These are phyloP conservation scores for Harpegnathos saltator DNA, from an alignment of 1,140 invertebrate genomes.

Conservation along the genomic window DNA sequence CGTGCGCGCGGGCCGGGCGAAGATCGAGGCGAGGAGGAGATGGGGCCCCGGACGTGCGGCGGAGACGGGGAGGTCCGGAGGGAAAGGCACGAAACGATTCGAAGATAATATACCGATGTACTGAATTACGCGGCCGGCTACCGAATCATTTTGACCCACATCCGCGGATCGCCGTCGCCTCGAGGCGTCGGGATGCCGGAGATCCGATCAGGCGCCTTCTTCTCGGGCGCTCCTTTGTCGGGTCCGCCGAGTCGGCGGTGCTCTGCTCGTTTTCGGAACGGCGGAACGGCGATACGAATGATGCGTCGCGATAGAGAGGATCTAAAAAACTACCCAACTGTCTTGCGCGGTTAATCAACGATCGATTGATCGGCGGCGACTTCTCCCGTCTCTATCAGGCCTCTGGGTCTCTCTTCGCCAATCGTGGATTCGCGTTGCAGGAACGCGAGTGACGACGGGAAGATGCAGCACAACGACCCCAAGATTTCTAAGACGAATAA, in stretches of 20 bases:
- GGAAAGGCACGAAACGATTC: conserved; percentile 79
- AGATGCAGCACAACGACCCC: no score
- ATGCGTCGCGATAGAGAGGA: neutral
- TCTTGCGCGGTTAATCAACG: neutral
- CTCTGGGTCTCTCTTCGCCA: no score
- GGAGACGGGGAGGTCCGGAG: conserved; percentile 46
- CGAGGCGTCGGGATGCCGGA: conserved; percentile 66
- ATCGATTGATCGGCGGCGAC: no score
- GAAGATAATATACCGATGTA: conserved; percentile 77
- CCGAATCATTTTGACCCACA: conserved; percentile 83
- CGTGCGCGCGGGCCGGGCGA: conserved; percentile 6
- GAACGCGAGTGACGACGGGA: no score
- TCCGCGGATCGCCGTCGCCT: conserved; percentile 65
- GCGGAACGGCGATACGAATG: conserved; percentile 47
- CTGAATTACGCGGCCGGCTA: conserved; percentile 79
- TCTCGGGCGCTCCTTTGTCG: conserved; percentile 18
- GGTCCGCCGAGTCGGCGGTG: neutral
- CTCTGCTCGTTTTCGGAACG: neutral
- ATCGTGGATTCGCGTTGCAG: no score
- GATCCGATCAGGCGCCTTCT: conserved; percentile 53
- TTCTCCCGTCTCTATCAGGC: no score
- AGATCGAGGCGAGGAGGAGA: conserved; percentile 32
- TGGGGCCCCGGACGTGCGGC: neutral
- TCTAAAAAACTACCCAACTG: neutral
- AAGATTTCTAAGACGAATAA: no score